Conservation (phyloP, 2,888 invertebrate species). For the Pomacea canaliculata region DNA sequence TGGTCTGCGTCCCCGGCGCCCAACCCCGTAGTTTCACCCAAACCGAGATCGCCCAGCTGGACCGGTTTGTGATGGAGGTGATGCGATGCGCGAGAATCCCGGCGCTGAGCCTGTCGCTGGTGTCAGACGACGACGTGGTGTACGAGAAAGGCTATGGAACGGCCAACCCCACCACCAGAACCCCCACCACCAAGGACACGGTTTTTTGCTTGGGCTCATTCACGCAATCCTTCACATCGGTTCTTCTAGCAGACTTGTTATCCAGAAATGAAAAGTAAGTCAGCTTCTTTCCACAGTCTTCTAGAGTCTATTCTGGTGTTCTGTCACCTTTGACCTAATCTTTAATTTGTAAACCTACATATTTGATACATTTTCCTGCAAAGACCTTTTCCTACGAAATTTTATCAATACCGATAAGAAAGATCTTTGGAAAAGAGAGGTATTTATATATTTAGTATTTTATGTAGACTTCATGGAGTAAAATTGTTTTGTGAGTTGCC, state of each 20-base stretch:
- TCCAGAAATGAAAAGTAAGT: conserved; percentile 39
- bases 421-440: no score
- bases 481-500: no score
- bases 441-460: no score
- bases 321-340: no score
- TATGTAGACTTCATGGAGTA: no score
- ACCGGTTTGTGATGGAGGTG: conserved; percentile 24
- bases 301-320: no score
- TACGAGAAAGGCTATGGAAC: conserved; percentile 36
- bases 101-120: conserved; percentile 32
- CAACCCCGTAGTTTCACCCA: background rate
- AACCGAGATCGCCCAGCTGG: conserved; percentile 12
- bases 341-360: no score
- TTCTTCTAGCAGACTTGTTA: conserved; percentile 40
- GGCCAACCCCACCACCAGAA: conserved; percentile 19
- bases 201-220: conserved; percentile 45
- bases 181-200: conserved; percentile 28
- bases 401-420: no score
- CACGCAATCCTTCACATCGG: conserved; percentile 46
- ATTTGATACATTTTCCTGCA: no score
- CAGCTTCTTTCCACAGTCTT: background rate
- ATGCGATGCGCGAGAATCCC: conserved; percentile 29
- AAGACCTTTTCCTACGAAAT: no score
- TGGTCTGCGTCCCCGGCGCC: background rate
- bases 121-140: conserved; percentile 30